Conservation (phyloP, 2,797 vertebrate genomes). For the Aphelocoma californica region DNA sequence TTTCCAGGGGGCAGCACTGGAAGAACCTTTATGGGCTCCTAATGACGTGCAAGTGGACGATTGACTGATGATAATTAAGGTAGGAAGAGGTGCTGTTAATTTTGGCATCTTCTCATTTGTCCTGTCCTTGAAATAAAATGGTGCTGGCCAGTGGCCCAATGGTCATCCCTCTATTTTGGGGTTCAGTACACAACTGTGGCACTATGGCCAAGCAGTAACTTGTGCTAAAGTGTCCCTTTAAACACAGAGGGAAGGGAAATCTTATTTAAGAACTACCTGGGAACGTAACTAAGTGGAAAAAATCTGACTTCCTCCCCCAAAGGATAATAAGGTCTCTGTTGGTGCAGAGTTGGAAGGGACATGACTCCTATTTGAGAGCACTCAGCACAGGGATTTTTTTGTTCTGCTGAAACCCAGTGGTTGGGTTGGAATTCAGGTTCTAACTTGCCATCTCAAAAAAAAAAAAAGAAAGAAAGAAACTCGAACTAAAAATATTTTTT, state of each 20-base stretch:
- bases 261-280: constrained; percentile 62
- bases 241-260: constrained; percentile 28
- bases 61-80: constrained; percentile 65
- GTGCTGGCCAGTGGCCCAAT: rapidly evolving
- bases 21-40: constrained; percentile 74
- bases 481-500: constrained; percentile 16
- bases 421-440: constrained; percentile 55
- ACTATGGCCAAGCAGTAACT: neutral
- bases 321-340: constrained; percentile 60
- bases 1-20: constrained; percentile 58
- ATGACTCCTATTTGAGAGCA: constrained; percentile 24
- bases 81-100: constrained; percentile 36
- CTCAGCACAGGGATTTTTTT: constrained; percentile 57
- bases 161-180: neutral
- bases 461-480: neutral
- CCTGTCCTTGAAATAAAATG: neutral
- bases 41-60: constrained; percentile 65
- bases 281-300: constrained; percentile 58
- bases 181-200: neutral
- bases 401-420: constrained; percentile 43
- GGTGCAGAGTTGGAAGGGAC: neutral
- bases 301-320: constrained; percentile 29
- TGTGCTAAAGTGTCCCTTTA: constrained; percentile 6
- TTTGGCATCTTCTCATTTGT: neutral
- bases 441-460: neutral